A percentile compares a stretch with the other conserved stretches of the same genome.
Conservation (phyloP, 2,888 invertebrate species). For the Bruchidius siliquastri region DNA sequence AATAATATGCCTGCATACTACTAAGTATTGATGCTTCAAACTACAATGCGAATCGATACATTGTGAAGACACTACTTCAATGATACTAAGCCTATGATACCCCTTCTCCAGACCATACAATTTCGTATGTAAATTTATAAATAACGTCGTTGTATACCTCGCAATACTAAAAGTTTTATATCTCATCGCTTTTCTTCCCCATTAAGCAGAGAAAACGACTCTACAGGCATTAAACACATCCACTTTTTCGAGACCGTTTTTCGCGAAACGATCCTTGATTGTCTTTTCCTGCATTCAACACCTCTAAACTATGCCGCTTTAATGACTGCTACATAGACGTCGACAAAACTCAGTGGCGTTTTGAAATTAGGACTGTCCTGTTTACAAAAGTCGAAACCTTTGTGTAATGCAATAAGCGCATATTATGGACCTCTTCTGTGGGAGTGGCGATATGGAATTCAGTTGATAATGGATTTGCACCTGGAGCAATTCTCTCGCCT, state of each 20-base stretch:
- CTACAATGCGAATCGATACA: too few species aligned
- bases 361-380: too few species aligned
- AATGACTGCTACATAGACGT: neutral
- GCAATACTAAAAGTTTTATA: neutral
- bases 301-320: neutral
- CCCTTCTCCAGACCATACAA: neutral
- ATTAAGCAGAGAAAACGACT: neutral
- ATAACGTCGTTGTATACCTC: neutral
- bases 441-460: too few species aligned
- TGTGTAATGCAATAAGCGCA: too few species aligned
- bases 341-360: neutral
- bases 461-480: too few species aligned
- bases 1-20: too few species aligned
- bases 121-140: neutral
- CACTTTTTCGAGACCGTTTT: neutral
- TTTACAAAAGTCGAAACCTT: too few species aligned
- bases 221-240: neutral
- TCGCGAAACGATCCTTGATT: neutral
- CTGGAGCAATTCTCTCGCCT: too few species aligned
- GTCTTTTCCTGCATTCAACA: neutral
- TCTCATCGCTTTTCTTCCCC: neutral
- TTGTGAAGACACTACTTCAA: too few species aligned
- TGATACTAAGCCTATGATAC: neutral
- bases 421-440: too few species aligned
- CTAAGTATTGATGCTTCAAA: too few species aligned